Conservation (phyloP, 2,113 vertebrate genomes). For the Sorex fumeus region DNA sequence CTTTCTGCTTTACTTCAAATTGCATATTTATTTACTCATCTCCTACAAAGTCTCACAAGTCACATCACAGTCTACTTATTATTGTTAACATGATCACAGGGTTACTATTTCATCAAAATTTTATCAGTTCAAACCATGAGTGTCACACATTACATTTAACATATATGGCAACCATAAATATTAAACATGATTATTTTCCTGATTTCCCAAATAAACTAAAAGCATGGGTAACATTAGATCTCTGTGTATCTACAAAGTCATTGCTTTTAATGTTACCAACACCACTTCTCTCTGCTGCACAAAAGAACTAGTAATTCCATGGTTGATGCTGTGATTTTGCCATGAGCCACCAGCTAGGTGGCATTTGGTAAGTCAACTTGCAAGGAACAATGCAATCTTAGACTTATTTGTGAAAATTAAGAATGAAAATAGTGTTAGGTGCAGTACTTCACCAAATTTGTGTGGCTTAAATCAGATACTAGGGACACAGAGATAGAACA, state of each 20-base stretch:
- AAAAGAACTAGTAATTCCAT: background rate
- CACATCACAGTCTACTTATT: background rate
- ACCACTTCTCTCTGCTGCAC: background rate
- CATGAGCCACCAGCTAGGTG: background rate
- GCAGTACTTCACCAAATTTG: background rate
- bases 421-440: background rate
- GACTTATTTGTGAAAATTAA: background rate
- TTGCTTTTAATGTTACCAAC: background rate
- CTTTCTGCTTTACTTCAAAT: background rate
- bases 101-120: background rate
- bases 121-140: no score
- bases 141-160: background rate
- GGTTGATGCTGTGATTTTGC: background rate
- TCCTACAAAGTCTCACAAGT: background rate
- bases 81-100: background rate
- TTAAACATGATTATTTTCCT: background rate
- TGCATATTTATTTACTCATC: background rate
- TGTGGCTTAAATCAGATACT: background rate
- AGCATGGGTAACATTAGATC: background rate
- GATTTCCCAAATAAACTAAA: background rate
- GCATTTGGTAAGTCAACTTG: background rate
- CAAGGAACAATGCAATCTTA: background rate
- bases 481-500: slow-evolving; percentile 18
- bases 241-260: background rate
- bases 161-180: background rate